Evolutionary conservation across 2,888 invertebrate species (phyloP).

Genomic region (Drosophila diplacantha): DNA sequence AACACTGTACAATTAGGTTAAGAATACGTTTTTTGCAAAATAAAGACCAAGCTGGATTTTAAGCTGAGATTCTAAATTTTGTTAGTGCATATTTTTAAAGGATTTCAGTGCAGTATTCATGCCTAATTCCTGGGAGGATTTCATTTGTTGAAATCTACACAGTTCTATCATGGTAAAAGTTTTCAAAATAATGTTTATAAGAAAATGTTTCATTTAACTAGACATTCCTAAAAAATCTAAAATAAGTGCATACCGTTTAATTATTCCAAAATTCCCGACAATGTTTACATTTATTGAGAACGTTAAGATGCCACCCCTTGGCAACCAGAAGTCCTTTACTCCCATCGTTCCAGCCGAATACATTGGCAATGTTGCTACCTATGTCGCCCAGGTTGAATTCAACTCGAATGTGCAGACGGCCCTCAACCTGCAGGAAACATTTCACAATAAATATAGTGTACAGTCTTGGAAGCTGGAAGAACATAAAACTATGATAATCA

Average conservation of each 20-base stretch:
- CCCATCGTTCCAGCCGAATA: slow-evolving; percentile 16
- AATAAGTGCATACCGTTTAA: neutral
- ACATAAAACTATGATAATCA: neutral
- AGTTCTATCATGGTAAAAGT: neutral
- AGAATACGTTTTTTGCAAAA: slow-evolving; percentile 35
- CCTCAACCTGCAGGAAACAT: neutral
- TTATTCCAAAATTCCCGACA: neutral
- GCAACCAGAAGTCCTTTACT: slow-evolving; percentile 14
- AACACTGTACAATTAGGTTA: slow-evolving; percentile 49
- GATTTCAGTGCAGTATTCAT: neutral
- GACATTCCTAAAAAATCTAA: neutral
- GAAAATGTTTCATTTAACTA: neutral
- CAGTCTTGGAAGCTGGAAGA: slow-evolving; percentile 8
- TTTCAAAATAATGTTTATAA: neutral
- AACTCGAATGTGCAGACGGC: slow-evolving; percentile 9
- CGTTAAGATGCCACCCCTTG: slow-evolving; percentile 20
- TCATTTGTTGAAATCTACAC: neutral
- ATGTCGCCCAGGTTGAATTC: slow-evolving; percentile 16
- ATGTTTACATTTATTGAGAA: slow-evolving; percentile 36
- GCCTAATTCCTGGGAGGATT: neutral
- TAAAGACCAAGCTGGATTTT: slow-evolving; percentile 47
- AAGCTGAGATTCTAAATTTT: slow-evolving; percentile 19
- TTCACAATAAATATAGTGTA: slow-evolving; percentile 11
- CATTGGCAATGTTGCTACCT: slow-evolving; percentile 11
- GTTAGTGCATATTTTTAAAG: neutral